Conservation (phyloP, 2,797 vertebrate species). For the Rhinatrema bivittatum region DNA sequence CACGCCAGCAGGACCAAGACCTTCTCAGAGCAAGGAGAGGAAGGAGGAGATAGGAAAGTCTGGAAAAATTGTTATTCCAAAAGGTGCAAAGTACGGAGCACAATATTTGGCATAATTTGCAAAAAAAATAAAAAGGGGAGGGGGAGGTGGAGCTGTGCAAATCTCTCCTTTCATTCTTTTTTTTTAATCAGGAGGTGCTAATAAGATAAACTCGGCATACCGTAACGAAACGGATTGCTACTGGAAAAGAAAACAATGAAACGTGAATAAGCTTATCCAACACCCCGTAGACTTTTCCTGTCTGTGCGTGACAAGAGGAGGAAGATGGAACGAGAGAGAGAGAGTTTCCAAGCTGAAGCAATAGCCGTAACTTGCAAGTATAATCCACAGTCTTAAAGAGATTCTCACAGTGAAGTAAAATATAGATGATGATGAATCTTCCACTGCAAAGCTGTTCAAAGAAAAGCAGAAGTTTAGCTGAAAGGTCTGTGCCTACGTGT, state of each 20-base stretch:
- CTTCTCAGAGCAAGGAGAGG: slow-evolving; percentile 8
- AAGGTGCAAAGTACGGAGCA: slow-evolving; percentile 40
- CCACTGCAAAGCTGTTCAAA: neutral
- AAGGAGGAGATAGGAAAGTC: slow-evolving; percentile 24
- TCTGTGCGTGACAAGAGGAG: slow-evolving; percentile 56
- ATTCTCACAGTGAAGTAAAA: slow-evolving; percentile 1
- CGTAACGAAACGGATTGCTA: slow-evolving; percentile 57
- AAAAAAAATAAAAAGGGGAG: too few relatives aligned
- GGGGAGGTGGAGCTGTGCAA: too few relatives aligned
- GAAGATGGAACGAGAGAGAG: slow-evolving; percentile 43
- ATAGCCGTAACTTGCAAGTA: slow-evolving; percentile 35
- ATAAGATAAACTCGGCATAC: slow-evolving; percentile 60
- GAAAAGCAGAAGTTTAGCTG: neutral
- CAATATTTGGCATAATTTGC: slow-evolving; percentile 32
- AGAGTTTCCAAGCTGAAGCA: slow-evolving; percentile 45
- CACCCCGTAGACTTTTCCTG: slow-evolving; percentile 45
- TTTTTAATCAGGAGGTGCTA: slow-evolving; percentile 47
- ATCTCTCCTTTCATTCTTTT: too few relatives aligned
- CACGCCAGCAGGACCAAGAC: neutral
- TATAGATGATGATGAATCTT: slow-evolving; percentile 7
- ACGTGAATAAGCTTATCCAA: slow-evolving; percentile 57
- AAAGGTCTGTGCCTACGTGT: neutral
- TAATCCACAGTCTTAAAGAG: slow-evolving; percentile 26
- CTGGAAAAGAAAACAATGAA: slow-evolving; percentile 59
- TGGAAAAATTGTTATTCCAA: slow-evolving; percentile 34